These are phyloP conservation scores for Drosophila longiperda DNA, from an alignment of 2,888 invertebrate species.

Conservation along the genomic window DNA sequence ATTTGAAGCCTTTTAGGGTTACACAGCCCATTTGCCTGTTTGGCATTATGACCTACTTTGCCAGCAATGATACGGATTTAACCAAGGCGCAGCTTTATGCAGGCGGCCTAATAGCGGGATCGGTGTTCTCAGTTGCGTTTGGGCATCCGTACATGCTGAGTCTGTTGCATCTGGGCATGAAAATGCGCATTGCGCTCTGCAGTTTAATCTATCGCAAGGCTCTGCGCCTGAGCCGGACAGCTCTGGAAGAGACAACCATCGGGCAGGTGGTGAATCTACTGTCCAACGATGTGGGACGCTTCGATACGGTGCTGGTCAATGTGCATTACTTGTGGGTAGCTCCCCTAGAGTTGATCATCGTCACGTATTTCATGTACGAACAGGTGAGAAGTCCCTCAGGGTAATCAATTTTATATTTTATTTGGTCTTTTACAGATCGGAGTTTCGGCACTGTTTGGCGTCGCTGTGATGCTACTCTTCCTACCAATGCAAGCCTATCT, in stretches of 20 bases:
- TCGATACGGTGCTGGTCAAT: constrained; percentile 90
- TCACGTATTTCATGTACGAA: constrained; percentile 91
- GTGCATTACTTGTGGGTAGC: constrained; percentile 96
- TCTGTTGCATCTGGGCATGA: constrained; percentile 88
- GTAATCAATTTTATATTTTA: neutral
- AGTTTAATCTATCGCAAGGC: constrained; percentile 89
- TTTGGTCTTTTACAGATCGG: constrained; percentile 84
- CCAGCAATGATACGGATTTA: constrained; percentile 42
- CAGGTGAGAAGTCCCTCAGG: constrained; percentile 84
- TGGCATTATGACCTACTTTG: constrained; percentile 87
- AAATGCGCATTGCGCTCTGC: constrained; percentile 89
- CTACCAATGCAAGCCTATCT: constrained; percentile 91
- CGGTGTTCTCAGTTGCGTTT: constrained; percentile 90
- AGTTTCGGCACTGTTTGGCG: constrained; percentile 86
- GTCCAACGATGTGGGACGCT: constrained; percentile 95
- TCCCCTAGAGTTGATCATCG: constrained; percentile 92
- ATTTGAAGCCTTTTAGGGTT: constrained; percentile 84
- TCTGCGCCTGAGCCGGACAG: constrained; percentile 89
- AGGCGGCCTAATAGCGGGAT: constrained; percentile 89
- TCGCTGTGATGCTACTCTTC: constrained; percentile 87
- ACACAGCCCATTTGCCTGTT: constrained; percentile 88
- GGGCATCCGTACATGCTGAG: constrained; percentile 95
- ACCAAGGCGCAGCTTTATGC: constrained; percentile 91
- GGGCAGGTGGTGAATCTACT: constrained; percentile 94
- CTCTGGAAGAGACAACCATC: constrained; percentile 90